Conservation (phyloP, 2,797 vertebrate genomes). For the Galago senegalensis region DNA sequence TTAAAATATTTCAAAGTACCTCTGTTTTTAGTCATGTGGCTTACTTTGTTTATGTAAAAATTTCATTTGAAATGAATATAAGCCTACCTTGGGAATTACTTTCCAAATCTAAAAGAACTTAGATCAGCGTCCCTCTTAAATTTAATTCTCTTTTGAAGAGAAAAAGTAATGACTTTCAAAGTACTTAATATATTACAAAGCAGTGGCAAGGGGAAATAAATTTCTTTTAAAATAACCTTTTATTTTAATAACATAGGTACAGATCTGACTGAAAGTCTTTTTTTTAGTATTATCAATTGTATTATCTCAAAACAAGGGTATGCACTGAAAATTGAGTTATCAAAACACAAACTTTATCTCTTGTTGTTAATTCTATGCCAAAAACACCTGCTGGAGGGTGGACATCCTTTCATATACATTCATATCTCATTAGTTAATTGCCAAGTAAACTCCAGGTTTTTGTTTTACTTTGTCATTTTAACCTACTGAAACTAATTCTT, state of each 20-base stretch:
- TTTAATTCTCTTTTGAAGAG: constrained; percentile 78
- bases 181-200: constrained; percentile 67
- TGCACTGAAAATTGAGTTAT: constrained; percentile 74
- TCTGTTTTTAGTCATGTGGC: constrained; percentile 71
- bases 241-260: constrained; percentile 69
- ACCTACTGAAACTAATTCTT: background rate
- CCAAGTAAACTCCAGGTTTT: constrained; percentile 53
- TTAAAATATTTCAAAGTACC: constrained; percentile 66
- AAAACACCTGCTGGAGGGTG: constrained; percentile 71
- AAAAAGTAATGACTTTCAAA: constrained; percentile 79
- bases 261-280: constrained; percentile 63
- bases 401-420: background rate
- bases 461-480: constrained; percentile 66
- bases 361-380: constrained; percentile 57
- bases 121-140: constrained; percentile 76
- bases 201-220: constrained; percentile 57
- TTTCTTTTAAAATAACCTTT: constrained; percentile 76
- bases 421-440: constrained; percentile 76
- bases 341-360: constrained; percentile 72
- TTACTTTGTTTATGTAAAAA: constrained; percentile 61
- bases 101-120: constrained; percentile 79
- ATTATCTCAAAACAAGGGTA: constrained; percentile 75
- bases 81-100: constrained; percentile 72
- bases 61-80: constrained; percentile 75
- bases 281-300: constrained; percentile 72